Conservation (phyloP, 2,888 invertebrate species). For the Oxyscelio sp. region DNA sequence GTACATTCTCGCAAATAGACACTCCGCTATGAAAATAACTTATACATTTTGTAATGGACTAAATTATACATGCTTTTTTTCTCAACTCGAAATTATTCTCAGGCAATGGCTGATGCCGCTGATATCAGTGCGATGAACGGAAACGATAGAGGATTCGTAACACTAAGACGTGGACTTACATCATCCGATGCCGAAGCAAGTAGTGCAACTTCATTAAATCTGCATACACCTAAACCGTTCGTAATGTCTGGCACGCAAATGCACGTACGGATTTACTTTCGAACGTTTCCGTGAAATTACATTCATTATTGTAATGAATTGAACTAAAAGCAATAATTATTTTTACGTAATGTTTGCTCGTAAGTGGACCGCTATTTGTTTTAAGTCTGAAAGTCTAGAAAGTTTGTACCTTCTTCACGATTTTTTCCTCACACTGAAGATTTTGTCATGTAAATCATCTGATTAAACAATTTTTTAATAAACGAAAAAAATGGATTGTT, state of each 20-base stretch:
- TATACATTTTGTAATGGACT: constrained; percentile 37
- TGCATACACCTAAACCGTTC: constrained; percentile 62
- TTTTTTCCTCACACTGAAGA: no score
- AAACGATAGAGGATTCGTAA: constrained; percentile 70
- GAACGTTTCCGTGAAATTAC: constrained; percentile 43
- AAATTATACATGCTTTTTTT: constrained; percentile 17
- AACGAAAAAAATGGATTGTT: no score
- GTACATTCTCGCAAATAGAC: neutral
- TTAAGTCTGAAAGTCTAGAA: no score
- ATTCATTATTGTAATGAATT: constrained; percentile 42
- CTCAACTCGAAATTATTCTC: constrained; percentile 37
- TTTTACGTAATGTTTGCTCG: constrained; percentile 12
- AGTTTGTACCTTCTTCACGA: no score
- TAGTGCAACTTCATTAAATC: constrained; percentile 76
- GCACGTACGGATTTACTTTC: constrained; percentile 39
- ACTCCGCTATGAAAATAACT: neutral
- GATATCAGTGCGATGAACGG: constrained; percentile 58
- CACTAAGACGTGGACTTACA: constrained; percentile 70
- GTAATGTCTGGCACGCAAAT: constrained; percentile 13
- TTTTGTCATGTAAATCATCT: no score
- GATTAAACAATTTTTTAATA: no score
- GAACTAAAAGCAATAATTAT: constrained; percentile 32
- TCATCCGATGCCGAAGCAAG: constrained; percentile 63
- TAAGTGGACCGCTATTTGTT: no score
- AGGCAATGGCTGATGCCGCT: constrained; percentile 31